These are phyloP conservation scores for Notamacropus eugenii DNA, from an alignment of 2,797 vertebrate species.

Conservation along the genomic window DNA sequence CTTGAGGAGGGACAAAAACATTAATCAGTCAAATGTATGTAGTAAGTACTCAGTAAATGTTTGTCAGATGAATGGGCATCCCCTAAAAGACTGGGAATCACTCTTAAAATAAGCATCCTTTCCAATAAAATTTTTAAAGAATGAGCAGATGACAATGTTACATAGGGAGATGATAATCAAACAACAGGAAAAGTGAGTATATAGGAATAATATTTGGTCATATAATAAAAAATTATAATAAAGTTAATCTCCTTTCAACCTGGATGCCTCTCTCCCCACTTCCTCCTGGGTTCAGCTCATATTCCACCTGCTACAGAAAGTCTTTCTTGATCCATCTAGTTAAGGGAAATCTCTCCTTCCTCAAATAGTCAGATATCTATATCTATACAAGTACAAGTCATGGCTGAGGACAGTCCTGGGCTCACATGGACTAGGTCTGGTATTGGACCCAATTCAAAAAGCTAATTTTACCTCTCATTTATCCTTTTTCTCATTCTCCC, in stretches of 20 bases:
- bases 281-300: neutral
- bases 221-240: neutral
- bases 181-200: neutral
- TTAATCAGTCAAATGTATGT: neutral
- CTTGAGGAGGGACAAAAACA: neutral
- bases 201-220: neutral
- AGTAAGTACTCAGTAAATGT: neutral
- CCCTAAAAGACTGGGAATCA: neutral
- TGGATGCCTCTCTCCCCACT: neutral
- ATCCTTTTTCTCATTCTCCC: neutral
- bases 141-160: neutral
- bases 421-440: neutral
- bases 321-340: neutral
- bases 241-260: neutral
- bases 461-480: neutral
- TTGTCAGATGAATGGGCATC: neutral
- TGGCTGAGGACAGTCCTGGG: neutral
- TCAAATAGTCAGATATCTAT: neutral
- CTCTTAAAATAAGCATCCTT: neutral
- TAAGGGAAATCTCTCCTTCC: neutral
- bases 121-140: neutral
- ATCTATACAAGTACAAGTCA: neutral
- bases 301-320: neutral
- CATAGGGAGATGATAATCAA: neutral
- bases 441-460: neutral